Conservation (phyloP, 2,113 vertebrate species). For the Protomyctophum bolini region DNA sequence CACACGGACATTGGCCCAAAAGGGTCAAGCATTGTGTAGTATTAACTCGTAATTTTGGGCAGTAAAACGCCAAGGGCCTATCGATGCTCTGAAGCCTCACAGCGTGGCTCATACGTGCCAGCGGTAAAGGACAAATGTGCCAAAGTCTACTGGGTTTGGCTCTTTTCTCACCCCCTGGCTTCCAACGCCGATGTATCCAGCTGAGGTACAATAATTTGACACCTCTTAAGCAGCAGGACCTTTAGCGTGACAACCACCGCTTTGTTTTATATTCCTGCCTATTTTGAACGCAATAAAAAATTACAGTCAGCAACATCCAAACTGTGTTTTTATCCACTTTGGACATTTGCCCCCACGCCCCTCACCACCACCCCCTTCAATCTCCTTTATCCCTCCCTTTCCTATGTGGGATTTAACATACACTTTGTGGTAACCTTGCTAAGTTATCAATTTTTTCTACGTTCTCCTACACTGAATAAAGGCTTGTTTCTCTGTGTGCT, state of each 20-base stretch:
- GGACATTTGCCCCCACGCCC: constrained; percentile 70
- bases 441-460: constrained; percentile 83
- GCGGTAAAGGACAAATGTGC: constrained; percentile 79
- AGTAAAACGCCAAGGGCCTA: constrained; percentile 61
- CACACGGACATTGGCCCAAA: constrained; percentile 48
- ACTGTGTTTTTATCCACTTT: constrained; percentile 78
- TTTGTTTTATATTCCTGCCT: constrained; percentile 81
- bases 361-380: constrained; percentile 58
- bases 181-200: constrained; percentile 76
- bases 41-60: constrained; percentile 52
- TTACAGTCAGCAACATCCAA: constrained; percentile 85
- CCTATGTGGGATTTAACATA: constrained; percentile 83
- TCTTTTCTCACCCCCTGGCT: constrained; percentile 73
- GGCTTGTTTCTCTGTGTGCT: constrained; percentile 74
- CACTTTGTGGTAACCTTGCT: constrained; percentile 83
- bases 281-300: constrained; percentile 82
- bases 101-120: constrained; percentile 69
- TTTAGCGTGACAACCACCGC: constrained; percentile 80
- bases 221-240: constrained; percentile 83
- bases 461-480: constrained; percentile 81
- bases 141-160: constrained; percentile 82
- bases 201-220: constrained; percentile 89
- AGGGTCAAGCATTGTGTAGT: constrained; percentile 40
- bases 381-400: constrained; percentile 74
- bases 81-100: constrained; percentile 58